Percentiles rank a stretch among this genome's conserved stretches.
Evolutionary conservation across 2,888 invertebrate species (phyloP).

Genomic region (Limnephilus marmoratus): DNA sequence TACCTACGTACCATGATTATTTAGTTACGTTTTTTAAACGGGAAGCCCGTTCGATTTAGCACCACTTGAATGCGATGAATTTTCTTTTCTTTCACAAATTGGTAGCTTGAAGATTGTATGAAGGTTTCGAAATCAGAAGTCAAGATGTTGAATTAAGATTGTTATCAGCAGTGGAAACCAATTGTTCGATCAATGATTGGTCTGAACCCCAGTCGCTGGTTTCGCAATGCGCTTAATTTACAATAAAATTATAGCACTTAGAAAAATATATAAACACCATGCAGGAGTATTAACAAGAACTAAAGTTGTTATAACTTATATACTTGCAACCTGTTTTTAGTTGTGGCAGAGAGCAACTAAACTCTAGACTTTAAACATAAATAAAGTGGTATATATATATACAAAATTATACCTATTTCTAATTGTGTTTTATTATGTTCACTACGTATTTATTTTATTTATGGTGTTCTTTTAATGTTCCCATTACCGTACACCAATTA

Average conservation of each 20-base stretch:
- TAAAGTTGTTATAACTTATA: not conserved
- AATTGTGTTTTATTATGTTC: not conserved
- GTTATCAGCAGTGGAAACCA: not conserved
- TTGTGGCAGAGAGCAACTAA: no score
- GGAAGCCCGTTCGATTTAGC: not conserved
- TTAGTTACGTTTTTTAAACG: not conserved
- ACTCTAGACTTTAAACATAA: no score
- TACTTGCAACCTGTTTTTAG: no score
- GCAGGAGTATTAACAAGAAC: not conserved
- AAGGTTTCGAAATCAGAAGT: not conserved
- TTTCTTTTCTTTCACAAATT: not conserved
- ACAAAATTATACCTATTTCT: no score
- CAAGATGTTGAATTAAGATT: not conserved
- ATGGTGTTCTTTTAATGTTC: not conserved
- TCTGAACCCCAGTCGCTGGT: not conserved
- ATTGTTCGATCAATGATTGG: not conserved
- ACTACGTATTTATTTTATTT: not conserved
- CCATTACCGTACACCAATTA: not conserved
- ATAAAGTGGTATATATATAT: no score
- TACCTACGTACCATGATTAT: not conserved
- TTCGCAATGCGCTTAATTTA: not conserved
- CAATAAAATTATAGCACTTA: not conserved
- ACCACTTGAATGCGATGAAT: not conserved
- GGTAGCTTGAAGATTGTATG: not conserved
- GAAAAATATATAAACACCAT: not conserved